A percentile compares a stretch with the other conserved stretches of the same genome.
These are phyloP conservation scores for Strigamia transsilvanica DNA, from an alignment of 2,888 invertebrate species.

Conservation along the genomic window DNA sequence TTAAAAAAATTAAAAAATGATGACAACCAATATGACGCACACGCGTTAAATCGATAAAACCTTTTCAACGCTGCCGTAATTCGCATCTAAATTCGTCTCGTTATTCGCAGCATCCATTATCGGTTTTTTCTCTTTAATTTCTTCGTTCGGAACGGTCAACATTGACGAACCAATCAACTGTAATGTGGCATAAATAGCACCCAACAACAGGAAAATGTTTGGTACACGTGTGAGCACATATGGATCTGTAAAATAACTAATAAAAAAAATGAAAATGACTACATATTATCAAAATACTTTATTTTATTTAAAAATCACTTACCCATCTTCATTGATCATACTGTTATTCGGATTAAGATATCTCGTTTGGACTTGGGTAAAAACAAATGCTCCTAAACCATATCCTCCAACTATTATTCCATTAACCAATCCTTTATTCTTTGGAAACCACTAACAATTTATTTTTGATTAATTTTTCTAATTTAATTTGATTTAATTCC, in stretches of 20 bases:
- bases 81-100: neutral
- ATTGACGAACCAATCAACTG: constrained; percentile 61
- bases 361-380: constrained; percentile 63
- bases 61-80: neutral
- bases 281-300: neutral
- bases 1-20: neutral
- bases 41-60: neutral
- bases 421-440: constrained; percentile 62
- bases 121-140: neutral
- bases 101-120: neutral
- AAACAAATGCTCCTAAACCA: constrained; percentile 63
- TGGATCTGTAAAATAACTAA: constrained; percentile 60
- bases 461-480: neutral
- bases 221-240: constrained; percentile 61
- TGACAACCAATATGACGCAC: neutral
- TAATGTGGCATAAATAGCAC: constrained; percentile 60
- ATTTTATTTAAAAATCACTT: neutral
- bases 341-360: constrained; percentile 64
- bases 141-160: constrained; percentile 56
- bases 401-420: constrained; percentile 64
- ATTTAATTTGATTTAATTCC: neutral
- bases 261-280: neutral
- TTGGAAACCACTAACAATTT: constrained; percentile 62
- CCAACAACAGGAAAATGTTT: constrained; percentile 61
- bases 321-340: constrained; percentile 54